Evolutionary conservation across 2,888 invertebrate genomes (phyloP).

Genomic region (Oxycera nigricornis): DNA sequence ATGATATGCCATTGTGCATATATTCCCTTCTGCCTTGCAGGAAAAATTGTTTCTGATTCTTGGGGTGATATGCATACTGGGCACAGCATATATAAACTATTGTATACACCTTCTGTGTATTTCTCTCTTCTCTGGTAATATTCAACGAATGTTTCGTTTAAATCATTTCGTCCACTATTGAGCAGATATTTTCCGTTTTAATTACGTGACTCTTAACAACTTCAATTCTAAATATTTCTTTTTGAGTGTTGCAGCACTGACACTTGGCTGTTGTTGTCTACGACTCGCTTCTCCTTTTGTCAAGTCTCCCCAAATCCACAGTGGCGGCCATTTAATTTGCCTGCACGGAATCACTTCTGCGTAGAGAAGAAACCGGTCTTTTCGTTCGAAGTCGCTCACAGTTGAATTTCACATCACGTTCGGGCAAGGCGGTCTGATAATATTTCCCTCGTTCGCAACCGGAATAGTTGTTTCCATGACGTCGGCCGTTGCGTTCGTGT

Average conservation of each 20-base stretch:
- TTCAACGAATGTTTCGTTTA: too few relatives aligned
- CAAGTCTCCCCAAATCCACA: background rate
- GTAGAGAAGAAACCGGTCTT: slow-evolving; percentile 17
- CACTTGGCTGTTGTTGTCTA: background rate
- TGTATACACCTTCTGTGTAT: too few relatives aligned
- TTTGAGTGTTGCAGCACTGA: background rate
- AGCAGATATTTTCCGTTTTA: too few relatives aligned
- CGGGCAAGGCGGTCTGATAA: background rate
- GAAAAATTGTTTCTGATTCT: too few relatives aligned
- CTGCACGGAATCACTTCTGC: background rate
- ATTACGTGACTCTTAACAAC: too few relatives aligned
- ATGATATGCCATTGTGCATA: too few relatives aligned
- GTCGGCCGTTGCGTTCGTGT: slow-evolving; percentile 1
- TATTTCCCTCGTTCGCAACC: background rate
- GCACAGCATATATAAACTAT: too few relatives aligned
- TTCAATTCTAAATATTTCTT: too few relatives aligned
- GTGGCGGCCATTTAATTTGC: background rate
- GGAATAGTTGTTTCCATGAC: slow-evolving; percentile 34
- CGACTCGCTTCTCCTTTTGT: background rate
- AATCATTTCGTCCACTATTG: too few relatives aligned
- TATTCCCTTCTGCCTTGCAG: too few relatives aligned
- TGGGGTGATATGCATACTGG: too few relatives aligned
- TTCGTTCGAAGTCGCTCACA: slow-evolving; percentile 18
- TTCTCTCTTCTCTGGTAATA: too few relatives aligned
- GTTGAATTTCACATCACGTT: slow-evolving; percentile 20